These are phyloP conservation scores for Porites lobata DNA, from an alignment of 92 coral and sea anemone genomes.

Conservation along the genomic window DNA sequence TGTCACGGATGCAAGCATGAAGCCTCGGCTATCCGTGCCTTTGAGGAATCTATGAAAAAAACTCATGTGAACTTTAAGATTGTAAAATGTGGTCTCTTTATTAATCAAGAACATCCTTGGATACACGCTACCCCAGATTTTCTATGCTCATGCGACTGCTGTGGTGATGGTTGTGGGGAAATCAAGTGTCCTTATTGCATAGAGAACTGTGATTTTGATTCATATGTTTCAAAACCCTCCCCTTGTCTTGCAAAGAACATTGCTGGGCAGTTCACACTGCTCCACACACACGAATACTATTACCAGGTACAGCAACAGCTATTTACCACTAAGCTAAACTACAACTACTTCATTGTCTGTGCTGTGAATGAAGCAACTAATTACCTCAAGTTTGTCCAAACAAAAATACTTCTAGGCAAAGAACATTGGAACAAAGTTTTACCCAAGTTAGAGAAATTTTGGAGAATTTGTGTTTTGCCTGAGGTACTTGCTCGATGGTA, in stretches of 20 bases:
- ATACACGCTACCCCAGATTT: neutral
- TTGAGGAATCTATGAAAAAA: slow-evolving; percentile 50
- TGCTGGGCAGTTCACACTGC: slow-evolving; percentile 20
- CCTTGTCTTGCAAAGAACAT: too few species aligned
- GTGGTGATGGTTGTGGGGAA: neutral
- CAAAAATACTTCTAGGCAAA: slow-evolving; percentile 59
- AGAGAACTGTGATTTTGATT: too few species aligned
- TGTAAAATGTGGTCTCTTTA: slow-evolving; percentile 39
- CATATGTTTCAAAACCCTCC: neutral
- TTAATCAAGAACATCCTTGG: slow-evolving; percentile 36
- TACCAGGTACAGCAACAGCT: slow-evolving; percentile 79
- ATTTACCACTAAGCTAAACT: slow-evolving; percentile 39
- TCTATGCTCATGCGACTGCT: too few species aligned
- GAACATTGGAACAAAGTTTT: slow-evolving; percentile 59
- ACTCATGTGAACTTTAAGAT: slow-evolving; percentile 39
- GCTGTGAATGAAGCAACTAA: slow-evolving; percentile 24
- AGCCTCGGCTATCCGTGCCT: slow-evolving; percentile 41
- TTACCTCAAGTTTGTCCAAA: slow-evolving; percentile 38
- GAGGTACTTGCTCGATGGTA: slow-evolving; percentile 76
- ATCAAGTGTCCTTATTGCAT: too few species aligned
- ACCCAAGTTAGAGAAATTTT: slow-evolving; percentile 63
- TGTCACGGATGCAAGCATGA: slow-evolving; percentile 61
- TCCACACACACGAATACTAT: slow-evolving; percentile 56
- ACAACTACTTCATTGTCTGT: slow-evolving; percentile 73
- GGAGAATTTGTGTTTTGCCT: slow-evolving; percentile 73